A percentile compares a stretch with the other conserved stretches of the same genome.
These are phyloP conservation scores for Capitulum mitella DNA, from an alignment of 2,888 invertebrate genomes.

Conservation along the genomic window DNA sequence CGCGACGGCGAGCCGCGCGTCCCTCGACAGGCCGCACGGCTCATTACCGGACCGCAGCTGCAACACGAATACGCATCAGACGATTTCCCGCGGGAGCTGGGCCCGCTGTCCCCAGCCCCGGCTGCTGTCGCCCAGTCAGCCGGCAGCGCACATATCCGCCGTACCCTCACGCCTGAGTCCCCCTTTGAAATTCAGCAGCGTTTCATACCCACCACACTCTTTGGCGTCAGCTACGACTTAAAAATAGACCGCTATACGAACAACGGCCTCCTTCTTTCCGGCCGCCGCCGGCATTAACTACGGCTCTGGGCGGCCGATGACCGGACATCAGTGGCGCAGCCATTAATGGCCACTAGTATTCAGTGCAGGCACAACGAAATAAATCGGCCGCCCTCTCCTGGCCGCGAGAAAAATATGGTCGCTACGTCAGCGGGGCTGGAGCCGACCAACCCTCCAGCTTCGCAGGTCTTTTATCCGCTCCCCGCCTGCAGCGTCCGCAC, in stretches of 20 bases:
- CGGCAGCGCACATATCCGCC: too few species aligned
- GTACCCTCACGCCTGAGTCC: too few species aligned
- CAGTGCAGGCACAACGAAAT: background rate
- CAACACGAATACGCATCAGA: background rate
- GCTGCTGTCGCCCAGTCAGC: background rate
- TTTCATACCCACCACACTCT: background rate
- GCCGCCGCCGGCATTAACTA: background rate
- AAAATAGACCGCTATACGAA: too few species aligned
- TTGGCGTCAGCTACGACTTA: too few species aligned
- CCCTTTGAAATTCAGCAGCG: background rate
- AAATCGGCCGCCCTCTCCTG: constrained; percentile 8
- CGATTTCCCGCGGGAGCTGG: background rate
- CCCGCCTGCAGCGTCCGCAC: background rate
- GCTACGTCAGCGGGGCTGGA: background rate
- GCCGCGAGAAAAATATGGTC: background rate
- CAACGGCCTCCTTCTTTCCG: background rate
- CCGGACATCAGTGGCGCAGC: background rate
- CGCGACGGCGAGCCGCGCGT: too few species aligned
- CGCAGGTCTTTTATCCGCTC: background rate
- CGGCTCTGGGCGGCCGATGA: background rate
- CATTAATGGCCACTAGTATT: constrained; percentile 6
- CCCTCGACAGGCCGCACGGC: background rate
- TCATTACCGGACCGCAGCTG: background rate
- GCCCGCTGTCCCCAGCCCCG: background rate
- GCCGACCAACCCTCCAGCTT: background rate